Base-by-base conservation (phyloP, 37 sponge, comb jelly and placozoan species). In the Halisarca cf. caerulea region DNA sequence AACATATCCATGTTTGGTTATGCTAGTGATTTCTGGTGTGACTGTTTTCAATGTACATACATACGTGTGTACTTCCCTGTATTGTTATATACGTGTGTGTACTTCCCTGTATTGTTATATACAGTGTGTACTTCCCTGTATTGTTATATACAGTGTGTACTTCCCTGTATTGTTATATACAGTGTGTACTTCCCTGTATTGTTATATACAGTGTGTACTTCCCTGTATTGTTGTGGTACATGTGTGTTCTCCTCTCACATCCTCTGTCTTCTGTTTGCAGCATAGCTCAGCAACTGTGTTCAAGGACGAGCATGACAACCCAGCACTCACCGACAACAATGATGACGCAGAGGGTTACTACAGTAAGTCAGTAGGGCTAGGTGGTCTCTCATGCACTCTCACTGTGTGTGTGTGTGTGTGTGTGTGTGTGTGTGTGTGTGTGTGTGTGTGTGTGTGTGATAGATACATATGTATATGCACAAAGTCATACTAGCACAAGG, bases 261-360 rank as follows among this genome's bases (percentile, higher is more conserved):
- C n/a, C n/a, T n/a, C n/a, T n/a, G n/a, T 47, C 30, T 62, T 23
- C 30, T 8, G 6, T 23, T 37, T 71, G 9, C 44, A 74, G 77
- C 42, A 74, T 7, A n/a, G 38, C 45, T 74, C 45, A 20, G 77
- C n/a, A 2, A 33, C 24, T 9, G 44, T 74, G 44, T 24, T 74
- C 24, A 74, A 74, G 6, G 77, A 74, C 41, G 77, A 74, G 15
- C 85, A 85, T 25, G 99, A 98, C 61, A 90, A 98, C 55, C 95
- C 96, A 6, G 86, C 82, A 9, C 86, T 98, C 37, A 90, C 58
- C 33, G 99, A 98, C 84, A 98, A 98, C 81, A 96, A 96, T 96
- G 99, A 98, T 45, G 99, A 98, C 78, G 81, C 90, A 0, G 97
- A 96, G 61, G 97, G 97, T 60, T 96, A 96, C 83, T 96, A 96